These are phyloP conservation scores for Dendrolimus punctatus DNA, from an alignment of 1,140 invertebrate species.

Conservation along the genomic window DNA sequence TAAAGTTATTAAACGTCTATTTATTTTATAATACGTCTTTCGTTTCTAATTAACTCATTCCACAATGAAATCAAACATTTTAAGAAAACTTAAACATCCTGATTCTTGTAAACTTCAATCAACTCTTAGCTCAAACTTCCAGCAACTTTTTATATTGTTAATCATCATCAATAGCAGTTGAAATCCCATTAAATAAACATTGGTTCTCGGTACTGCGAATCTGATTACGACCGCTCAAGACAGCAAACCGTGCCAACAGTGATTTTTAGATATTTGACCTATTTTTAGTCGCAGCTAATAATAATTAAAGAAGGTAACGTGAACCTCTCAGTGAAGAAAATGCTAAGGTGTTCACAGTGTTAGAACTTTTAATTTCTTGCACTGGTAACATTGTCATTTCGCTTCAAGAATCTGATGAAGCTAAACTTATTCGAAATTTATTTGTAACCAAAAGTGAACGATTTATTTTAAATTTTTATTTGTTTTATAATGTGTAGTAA, in stretches of 20 bases:
- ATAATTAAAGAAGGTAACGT: conserved; percentile 71
- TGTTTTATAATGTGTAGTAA: no score
- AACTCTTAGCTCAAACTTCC: no score
- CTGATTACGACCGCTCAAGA: conserved; percentile 40
- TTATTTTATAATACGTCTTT: no score
- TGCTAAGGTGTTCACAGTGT: conserved; percentile 20
- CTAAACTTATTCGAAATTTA: not conserved
- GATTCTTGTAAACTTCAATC: no score
- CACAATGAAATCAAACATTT: no score
- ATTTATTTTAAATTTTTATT: no score
- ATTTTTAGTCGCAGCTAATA: conserved; percentile 69
- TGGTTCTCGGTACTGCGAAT: conserved; percentile 33
- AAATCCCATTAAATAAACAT: conserved; percentile 21
- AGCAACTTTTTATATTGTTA: no score
- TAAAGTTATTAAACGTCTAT: no score
- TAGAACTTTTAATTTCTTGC: conserved; percentile 22
- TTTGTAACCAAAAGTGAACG: no score
- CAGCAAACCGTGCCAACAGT: conserved; percentile 49
- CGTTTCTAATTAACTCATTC: no score
- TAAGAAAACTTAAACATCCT: no score
- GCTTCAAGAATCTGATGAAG: not conserved
- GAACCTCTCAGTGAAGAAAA: conserved; percentile 59
- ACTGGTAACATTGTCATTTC: conserved; percentile 26
- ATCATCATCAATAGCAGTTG: not conserved
- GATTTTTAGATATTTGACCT: conserved; percentile 69